Evolutionary conservation across 2,113 vertebrate species (phyloP).

Genomic region (Grus americana): DNA sequence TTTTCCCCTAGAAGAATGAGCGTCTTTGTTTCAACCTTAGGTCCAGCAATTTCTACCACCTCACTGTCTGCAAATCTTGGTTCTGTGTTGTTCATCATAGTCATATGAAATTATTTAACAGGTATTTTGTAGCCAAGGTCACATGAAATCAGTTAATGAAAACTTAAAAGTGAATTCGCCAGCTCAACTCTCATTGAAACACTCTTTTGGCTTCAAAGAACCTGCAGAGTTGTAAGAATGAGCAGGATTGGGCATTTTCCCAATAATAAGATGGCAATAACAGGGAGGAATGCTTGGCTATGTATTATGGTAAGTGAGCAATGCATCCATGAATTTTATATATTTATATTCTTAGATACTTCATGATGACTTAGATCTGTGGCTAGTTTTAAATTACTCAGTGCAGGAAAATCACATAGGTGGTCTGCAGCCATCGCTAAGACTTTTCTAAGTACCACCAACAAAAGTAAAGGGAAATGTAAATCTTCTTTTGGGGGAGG

Average conservation of each 20-base stretch:
- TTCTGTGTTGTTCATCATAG: not conserved
- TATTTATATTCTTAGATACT: not conserved
- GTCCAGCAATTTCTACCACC: slow-evolving; percentile 13
- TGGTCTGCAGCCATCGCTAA: not conserved
- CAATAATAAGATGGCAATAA: slow-evolving; percentile 41
- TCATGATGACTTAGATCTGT: not conserved
- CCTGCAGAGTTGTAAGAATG: slow-evolving; percentile 38
- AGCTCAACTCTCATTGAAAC: slow-evolving; percentile 26
- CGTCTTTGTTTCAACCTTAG: slow-evolving; percentile 17
- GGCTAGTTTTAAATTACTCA: not conserved
- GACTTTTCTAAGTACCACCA: not conserved
- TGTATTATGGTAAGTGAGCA: not conserved
- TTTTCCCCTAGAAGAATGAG: not conserved
- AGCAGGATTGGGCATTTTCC: slow-evolving; percentile 26
- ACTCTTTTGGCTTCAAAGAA: slow-evolving; percentile 31
- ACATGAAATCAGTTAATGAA: slow-evolving; percentile 47
- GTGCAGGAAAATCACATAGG: not conserved
- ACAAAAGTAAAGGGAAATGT: not conserved
- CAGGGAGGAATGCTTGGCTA: slow-evolving; percentile 28
- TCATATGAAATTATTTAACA: slow-evolving; percentile 53
- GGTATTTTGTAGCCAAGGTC: slow-evolving; percentile 26
- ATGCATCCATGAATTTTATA: not conserved
- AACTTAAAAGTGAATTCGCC: not conserved
- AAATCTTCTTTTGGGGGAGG: not conserved
- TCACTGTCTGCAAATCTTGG: slow-evolving; percentile 8